A percentile compares a stretch with the other conserved stretches of the same genome.
Conservation (phyloP, 2,113 vertebrate species). For the Rhombomys opimus region DNA sequence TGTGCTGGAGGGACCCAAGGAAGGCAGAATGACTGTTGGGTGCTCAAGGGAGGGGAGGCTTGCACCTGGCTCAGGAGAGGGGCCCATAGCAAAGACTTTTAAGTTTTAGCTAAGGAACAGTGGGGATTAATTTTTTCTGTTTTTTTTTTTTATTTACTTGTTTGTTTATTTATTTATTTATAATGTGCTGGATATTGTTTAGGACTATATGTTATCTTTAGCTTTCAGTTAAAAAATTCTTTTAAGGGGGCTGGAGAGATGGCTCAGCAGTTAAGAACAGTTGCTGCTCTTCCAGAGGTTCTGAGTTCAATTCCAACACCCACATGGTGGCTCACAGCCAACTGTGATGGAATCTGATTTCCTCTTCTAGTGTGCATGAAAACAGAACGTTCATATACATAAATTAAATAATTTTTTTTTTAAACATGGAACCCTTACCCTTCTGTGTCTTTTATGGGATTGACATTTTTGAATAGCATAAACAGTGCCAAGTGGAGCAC, state of each 20-base stretch:
- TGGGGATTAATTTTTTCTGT: not conserved
- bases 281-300: no score
- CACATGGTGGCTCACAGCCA: no score
- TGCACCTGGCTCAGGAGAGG: no score
- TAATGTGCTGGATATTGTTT: not conserved
- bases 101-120: conserved; percentile 19
- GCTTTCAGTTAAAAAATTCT: not conserved
- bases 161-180: not conserved
- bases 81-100: not conserved
- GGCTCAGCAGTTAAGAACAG: no score
- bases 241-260: not conserved
- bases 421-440: not conserved
- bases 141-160: not conserved
- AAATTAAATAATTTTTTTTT: no score
- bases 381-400: no score
- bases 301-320: no score
- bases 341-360: no score
- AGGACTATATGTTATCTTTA: not conserved
- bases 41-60: not conserved
- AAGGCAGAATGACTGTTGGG: not conserved
- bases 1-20: not conserved
- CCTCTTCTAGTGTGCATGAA: no score
- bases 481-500: not conserved
- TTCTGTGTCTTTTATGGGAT: not conserved
- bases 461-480: not conserved